Base-by-base conservation (phyloP, 2,888 invertebrate species). In the Melipona bicolor region DNA sequence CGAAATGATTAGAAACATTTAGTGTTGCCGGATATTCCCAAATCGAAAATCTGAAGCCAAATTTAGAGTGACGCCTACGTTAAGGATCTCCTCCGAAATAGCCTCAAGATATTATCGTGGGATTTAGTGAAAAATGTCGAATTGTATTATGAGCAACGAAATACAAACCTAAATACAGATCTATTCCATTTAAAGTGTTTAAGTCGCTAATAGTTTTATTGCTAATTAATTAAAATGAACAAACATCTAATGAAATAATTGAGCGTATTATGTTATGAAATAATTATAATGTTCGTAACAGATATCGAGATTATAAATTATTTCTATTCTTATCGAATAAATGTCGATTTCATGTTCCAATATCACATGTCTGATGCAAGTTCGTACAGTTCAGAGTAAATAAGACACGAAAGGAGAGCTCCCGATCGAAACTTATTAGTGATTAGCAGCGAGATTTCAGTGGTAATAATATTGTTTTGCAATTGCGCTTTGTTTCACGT, bases 401-500 rank as follows among this genome's bases (percentile, higher is more conserved):
- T 70, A 71, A 50, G 21, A 27, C 65, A 77, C 36, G 52, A 59
- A 71, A 56, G 19, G 21, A 19, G 13, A 17, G 13, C 19, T 9
- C 59, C 56, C 71, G 77, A 77, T 77, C 56, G 71, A 49, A 77
- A 65, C 36, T 43, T 27, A 56, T 76, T 65, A 80, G n/a, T 49
- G 27, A 80, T 77, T 77, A 65, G 50, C 24, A 36, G 15, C 6
- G 59, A 73, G 59, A 74, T 73, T 68, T 67, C 32, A 56, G 27
- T 27, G 64, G n/a, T 43, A 21, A 49, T 21, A 68, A 19, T 36
- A 36, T 78, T 61, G 19, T 52, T 21, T 27, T 64, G 36, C n/a
- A 68, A 78, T 72, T 78, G 43, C 19, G 61, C 61, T 5, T 43
- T 70, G 69, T 69, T 56, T 32, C 54, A 52, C 15, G 32, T 27